Conservation (phyloP, 2,797 vertebrate species). For the Nyctalus aviator region DNA sequence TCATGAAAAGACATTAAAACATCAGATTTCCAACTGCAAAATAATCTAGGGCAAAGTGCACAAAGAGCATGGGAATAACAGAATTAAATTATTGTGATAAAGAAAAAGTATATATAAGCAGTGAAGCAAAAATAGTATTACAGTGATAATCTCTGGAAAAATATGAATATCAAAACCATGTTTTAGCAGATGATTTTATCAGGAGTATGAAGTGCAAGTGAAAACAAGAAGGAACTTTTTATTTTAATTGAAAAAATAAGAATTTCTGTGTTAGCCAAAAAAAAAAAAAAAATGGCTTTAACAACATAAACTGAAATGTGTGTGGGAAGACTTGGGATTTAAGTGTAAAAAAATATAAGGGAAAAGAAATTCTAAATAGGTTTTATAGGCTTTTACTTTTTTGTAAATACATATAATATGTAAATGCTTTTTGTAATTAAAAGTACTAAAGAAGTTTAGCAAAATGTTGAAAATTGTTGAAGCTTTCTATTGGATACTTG, state of each 20-base stretch:
- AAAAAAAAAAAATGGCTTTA: background rate
- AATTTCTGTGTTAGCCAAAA: slow-evolving; percentile 5
- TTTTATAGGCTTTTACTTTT: background rate
- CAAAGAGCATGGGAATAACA: background rate
- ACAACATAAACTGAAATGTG: slow-evolving; percentile 46
- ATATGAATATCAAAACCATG: background rate
- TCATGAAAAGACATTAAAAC: background rate
- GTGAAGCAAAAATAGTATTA: slow-evolving; percentile 44
- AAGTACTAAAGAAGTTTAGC: background rate
- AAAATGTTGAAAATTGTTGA: slow-evolving; percentile 48
- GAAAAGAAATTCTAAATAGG: slow-evolving; percentile 37
- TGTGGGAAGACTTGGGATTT: slow-evolving; percentile 29
- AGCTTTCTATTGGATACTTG: background rate
- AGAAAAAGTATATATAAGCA: background rate
- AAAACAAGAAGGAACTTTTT: slow-evolving; percentile 25
- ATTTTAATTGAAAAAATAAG: background rate
- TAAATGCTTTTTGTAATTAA: slow-evolving; percentile 46
- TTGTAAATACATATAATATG: background rate
- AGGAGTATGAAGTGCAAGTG: background rate
- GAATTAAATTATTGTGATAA: slow-evolving; percentile 53
- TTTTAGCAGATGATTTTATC: slow-evolving; percentile 23
- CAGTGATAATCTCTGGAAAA: slow-evolving; percentile 29
- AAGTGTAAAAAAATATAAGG: slow-evolving; percentile 52
- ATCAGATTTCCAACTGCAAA: slow-evolving; percentile 14
- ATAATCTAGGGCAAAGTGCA: background rate